A percentile compares a stretch with the other conserved stretches of the same genome.
These are phyloP conservation scores for Adelphocoris suturalis DNA, from an alignment of 2,888 invertebrate genomes.

Conservation along the genomic window DNA sequence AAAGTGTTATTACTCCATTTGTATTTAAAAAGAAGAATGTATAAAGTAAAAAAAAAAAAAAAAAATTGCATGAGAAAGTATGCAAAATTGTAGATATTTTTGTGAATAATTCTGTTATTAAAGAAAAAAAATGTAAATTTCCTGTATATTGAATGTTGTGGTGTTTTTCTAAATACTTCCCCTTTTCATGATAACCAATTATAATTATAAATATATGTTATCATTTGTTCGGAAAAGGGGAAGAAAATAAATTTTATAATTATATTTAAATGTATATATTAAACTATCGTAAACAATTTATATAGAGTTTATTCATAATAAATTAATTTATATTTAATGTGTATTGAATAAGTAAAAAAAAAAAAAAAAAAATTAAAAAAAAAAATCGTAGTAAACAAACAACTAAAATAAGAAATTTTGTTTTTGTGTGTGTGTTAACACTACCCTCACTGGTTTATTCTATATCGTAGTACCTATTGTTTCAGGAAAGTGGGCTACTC, in stretches of 20 bases:
- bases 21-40: slow-evolving; percentile 43
- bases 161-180: slow-evolving; percentile 28
- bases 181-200: not conserved
- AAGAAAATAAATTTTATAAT: slow-evolving; percentile 39
- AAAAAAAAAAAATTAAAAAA: slow-evolving; percentile 49
- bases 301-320: slow-evolving; percentile 23
- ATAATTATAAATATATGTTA: slow-evolving; percentile 32
- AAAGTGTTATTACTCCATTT: slow-evolving; percentile 2
- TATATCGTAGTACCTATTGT: no score
- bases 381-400: slow-evolving; percentile 53
- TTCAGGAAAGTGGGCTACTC: no score
- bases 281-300: slow-evolving; percentile 32
- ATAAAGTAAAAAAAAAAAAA: slow-evolving; percentile 28
- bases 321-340: slow-evolving; percentile 53
- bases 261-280: slow-evolving; percentile 48
- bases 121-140: slow-evolving; percentile 54
- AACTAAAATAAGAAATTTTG: slow-evolving; percentile 25
- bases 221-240: slow-evolving; percentile 17
- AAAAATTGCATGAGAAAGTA: slow-evolving; percentile 40
- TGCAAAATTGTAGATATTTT: slow-evolving; percentile 56
- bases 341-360: slow-evolving; percentile 8
- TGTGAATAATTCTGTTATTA: slow-evolving; percentile 56
- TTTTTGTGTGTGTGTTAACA: not conserved
- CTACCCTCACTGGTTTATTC: no score
- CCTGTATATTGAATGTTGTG: slow-evolving; percentile 60